These are phyloP conservation scores for Tichodroma muraria DNA, from an alignment of 2,113 vertebrate species.

Conservation along the genomic window DNA sequence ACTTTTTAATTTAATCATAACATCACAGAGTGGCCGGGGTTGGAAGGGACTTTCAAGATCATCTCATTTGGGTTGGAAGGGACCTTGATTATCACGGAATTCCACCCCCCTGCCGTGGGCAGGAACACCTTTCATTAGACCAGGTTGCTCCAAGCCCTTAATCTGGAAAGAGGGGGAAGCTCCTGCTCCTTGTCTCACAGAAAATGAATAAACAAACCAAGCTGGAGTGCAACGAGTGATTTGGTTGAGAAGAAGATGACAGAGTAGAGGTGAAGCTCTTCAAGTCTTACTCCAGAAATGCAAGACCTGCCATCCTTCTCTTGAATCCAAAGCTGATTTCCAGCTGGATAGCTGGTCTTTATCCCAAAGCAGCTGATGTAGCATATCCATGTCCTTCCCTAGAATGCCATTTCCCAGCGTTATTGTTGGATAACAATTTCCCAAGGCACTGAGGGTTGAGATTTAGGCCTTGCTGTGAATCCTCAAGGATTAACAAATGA, in stretches of 20 bases:
- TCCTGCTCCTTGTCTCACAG: not conserved
- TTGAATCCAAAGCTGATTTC: not conserved
- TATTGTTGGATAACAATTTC: not conserved
- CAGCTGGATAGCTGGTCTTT: not conserved
- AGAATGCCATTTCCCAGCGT: not conserved
- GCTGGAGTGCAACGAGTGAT: not conserved
- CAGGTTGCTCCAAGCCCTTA: not conserved
- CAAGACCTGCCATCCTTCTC: not conserved
- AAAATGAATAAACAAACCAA: not conserved
- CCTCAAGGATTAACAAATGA: not conserved
- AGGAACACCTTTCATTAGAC: not conserved
- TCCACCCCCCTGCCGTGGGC: not conserved
- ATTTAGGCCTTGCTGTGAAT: not conserved
- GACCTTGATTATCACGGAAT: not conserved
- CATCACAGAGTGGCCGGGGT: not conserved
- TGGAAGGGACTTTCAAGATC: not conserved
- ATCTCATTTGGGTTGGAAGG: not conserved
- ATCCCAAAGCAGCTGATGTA: not conserved
- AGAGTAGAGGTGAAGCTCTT: not conserved
- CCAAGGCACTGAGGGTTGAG: accelerated
- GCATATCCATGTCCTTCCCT: not conserved
- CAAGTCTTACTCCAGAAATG: not conserved
- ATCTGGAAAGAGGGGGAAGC: not conserved
- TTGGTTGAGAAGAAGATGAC: not conserved
- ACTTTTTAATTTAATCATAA: not conserved